These are phyloP conservation scores for Congeria kusceri DNA, from an alignment of 2,888 invertebrate species.

Conservation along the genomic window DNA sequence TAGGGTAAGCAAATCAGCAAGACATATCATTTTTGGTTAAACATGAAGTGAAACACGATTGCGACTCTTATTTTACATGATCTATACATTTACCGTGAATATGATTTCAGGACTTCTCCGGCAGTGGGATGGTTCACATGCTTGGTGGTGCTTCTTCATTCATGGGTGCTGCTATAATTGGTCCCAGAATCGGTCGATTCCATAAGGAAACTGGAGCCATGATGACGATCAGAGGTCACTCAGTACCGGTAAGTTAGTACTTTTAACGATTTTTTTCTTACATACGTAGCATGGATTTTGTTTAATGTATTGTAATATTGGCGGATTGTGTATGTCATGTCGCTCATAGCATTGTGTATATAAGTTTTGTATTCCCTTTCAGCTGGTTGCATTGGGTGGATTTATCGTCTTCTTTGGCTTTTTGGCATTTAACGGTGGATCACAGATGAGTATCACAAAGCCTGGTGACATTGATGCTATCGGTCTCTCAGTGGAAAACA, in stretches of 20 bases:
- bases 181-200: conserved; percentile 87
- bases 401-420: conserved; percentile 87
- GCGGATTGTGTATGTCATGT: too few species aligned
- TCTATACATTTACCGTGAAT: background rate
- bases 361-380: too few species aligned
- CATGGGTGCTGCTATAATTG: conserved; percentile 85
- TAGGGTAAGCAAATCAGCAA: too few species aligned
- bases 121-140: conserved; percentile 87
- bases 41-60: too few species aligned
- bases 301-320: too few species aligned
- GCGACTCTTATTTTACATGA: too few species aligned
- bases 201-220: conserved; percentile 70
- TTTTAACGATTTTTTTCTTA: too few species aligned
- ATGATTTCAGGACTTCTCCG: conserved; percentile 86
- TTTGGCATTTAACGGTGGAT: conserved; percentile 87
- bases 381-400: conserved; percentile 87
- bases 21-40: too few species aligned
- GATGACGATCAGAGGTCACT: conserved; percentile 75
- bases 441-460: conserved; percentile 85
- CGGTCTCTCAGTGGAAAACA: conserved; percentile 86
- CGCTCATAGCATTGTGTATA: too few species aligned
- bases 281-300: too few species aligned
- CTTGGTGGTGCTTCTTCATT: conserved; percentile 85
- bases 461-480: conserved; percentile 85
- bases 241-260: conserved; percentile 85